Evolutionary conservation across 1,140 invertebrate genomes (phyloP).

Genomic region (Ceratosolen fusciceps): DNA sequence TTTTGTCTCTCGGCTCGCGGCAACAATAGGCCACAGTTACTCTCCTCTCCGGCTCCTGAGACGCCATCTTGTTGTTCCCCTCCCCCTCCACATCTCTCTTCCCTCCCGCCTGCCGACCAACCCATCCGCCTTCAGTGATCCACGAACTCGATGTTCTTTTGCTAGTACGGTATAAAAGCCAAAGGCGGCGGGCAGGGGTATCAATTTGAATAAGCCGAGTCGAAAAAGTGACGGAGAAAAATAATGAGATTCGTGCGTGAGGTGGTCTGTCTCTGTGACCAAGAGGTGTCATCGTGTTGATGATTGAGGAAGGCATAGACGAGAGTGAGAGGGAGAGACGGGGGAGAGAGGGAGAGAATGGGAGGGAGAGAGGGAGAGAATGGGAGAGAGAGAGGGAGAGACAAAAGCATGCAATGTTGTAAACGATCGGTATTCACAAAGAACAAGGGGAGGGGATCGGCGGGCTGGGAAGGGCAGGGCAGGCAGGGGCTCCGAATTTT

Average conservation of each 20-base stretch:
- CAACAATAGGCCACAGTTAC: slow-evolving; percentile 62
- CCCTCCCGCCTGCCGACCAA: too few species aligned
- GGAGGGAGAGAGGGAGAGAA: slow-evolving; percentile 9
- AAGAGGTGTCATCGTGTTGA: too few species aligned
- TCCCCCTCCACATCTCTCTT: slow-evolving; percentile 13
- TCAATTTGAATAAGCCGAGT: too few species aligned
- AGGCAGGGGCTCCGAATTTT: neutral
- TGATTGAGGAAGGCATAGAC: too few species aligned
- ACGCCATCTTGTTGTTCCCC: slow-evolving; percentile 65
- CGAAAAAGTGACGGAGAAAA: too few species aligned
- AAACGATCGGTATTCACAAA: too few species aligned
- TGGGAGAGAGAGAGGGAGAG: neutral
- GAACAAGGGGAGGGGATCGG: neutral
- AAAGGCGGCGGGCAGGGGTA: too few species aligned
- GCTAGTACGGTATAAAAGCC: too few species aligned
- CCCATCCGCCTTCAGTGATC: too few species aligned
- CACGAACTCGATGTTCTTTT: too few species aligned
- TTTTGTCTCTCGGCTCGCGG: slow-evolving; percentile 65
- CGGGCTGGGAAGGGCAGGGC: neutral
- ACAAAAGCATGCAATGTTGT: neutral
- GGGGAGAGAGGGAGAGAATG: slow-evolving; percentile 11
- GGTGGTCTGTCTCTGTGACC: too few species aligned
- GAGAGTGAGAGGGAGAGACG: neutral
- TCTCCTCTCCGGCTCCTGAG: slow-evolving; percentile 48
- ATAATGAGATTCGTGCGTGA: too few species aligned